phyloP scores from a whole-genome alignment of 2,113 vertebrate genomes.

The Ardeotis arabs region DNA sequence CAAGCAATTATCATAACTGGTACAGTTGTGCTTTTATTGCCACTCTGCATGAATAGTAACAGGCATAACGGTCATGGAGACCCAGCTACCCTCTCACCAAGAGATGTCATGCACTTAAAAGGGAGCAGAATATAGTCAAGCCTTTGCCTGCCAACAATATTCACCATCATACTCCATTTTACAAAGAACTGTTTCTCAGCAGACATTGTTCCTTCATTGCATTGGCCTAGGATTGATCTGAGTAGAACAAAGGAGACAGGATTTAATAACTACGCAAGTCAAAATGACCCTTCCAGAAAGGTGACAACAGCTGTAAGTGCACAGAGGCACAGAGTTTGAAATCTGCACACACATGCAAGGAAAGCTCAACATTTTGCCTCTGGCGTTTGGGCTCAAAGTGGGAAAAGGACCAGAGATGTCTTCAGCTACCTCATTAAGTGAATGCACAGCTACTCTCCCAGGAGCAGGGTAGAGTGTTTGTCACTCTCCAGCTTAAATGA shows the following conservation, averaged over 20 bases:
- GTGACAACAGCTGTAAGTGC: constrained; percentile 19
- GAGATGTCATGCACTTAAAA: not conserved
- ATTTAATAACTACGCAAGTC: constrained; percentile 44
- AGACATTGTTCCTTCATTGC: not conserved
- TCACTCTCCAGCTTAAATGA: constrained; percentile 19
- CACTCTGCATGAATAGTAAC: not conserved
- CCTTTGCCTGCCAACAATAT: not conserved
- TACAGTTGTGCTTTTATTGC: not conserved
- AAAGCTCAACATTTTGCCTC: constrained; percentile 34
- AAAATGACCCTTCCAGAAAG: constrained; percentile 48
- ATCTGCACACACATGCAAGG: not conserved
- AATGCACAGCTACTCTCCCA: constrained; percentile 25
- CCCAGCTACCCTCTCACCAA: not conserved
- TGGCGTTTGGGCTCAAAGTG: constrained; percentile 25
- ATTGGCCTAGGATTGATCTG: constrained; percentile 9
- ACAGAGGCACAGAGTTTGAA: not conserved
- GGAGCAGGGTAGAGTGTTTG: constrained; percentile 14
- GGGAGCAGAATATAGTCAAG: not conserved
- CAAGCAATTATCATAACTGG: not conserved
- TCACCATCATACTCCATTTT: not conserved
- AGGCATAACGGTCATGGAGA: not conserved
- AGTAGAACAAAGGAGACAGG: constrained; percentile 23
- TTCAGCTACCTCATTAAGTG: constrained; percentile 55
- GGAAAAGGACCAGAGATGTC: constrained; percentile 16
- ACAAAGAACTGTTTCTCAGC: not conserved